Evolutionary conservation across 2,113 vertebrate species (phyloP).

Genomic region (Osmerus mordax): DNA sequence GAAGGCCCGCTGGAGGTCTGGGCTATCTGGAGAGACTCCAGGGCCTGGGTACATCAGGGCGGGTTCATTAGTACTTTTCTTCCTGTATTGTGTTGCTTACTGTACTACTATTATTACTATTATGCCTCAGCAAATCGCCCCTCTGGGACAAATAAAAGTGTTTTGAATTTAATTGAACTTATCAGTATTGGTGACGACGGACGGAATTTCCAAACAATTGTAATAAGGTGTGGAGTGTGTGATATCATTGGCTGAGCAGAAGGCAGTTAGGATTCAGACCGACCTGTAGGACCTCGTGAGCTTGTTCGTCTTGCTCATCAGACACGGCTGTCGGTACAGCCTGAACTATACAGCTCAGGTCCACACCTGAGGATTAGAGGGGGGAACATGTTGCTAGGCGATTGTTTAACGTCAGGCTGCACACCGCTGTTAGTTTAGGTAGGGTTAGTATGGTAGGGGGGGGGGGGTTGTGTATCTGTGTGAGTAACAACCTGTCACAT

Average conservation of each 20-base stretch:
- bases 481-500: neutral
- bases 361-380: conserved; percentile 76
- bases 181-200: no score
- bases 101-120: no score
- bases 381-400: neutral
- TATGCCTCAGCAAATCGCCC: no score
- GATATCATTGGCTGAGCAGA: neutral
- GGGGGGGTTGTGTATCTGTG: neutral
- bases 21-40: conserved; percentile 73
- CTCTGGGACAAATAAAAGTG: no score
- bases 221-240: neutral
- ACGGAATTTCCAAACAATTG: no score
- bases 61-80: no score
- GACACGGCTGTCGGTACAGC: conserved; percentile 54
- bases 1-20: conserved; percentile 32
- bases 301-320: conserved; percentile 64
- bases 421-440: no score
- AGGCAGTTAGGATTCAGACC: conserved; percentile 14
- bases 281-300: conserved; percentile 84
- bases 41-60: conserved; percentile 62
- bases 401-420: no score
- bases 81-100: no score
- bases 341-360: conserved; percentile 88
- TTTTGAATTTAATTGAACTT: no score
- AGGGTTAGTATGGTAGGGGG: no score